Conservation (phyloP, 2,888 invertebrate genomes). For the Melolontha melolontha region DNA sequence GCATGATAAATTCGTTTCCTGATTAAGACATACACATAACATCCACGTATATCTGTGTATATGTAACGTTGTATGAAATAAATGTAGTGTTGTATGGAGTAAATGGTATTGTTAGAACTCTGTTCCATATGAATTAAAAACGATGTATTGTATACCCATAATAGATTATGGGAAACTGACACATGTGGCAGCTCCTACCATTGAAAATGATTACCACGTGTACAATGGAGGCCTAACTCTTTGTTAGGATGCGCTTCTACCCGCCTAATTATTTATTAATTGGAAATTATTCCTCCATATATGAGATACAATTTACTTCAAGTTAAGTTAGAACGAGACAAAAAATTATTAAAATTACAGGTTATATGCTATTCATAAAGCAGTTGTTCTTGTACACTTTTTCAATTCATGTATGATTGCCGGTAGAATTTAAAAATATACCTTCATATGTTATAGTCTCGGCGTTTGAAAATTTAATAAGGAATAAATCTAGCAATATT, state of each 20-base stretch:
- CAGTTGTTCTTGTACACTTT: constrained; percentile 12
- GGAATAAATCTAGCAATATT: constrained; percentile 20
- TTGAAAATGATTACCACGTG: constrained; percentile 39
- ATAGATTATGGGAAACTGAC: constrained; percentile 41
- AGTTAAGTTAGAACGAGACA: constrained; percentile 27
- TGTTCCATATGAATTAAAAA: constrained; percentile 42
- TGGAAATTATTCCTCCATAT: constrained; percentile 35
- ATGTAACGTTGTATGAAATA: too few species aligned
- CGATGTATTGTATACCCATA: constrained; percentile 39
- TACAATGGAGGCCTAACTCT: constrained; percentile 33
- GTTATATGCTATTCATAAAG: constrained; percentile 21
- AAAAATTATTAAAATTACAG: constrained; percentile 30
- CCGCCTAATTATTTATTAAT: constrained; percentile 38
- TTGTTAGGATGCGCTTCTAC: constrained; percentile 36
- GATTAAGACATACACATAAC: constrained; percentile 29
- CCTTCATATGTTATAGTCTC: constrained; percentile 32
- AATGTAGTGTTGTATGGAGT: neutral
- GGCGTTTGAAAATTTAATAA: constrained; percentile 27
- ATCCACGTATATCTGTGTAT: neutral
- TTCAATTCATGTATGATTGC: neutral
- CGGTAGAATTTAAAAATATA: constrained; percentile 9
- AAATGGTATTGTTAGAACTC: constrained; percentile 30
- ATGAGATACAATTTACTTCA: constrained; percentile 18
- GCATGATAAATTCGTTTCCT: constrained; percentile 34
- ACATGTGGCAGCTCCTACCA: constrained; percentile 39